Conservation (phyloP, 2,113 vertebrate genomes). For the Thymallus thymallus region DNA sequence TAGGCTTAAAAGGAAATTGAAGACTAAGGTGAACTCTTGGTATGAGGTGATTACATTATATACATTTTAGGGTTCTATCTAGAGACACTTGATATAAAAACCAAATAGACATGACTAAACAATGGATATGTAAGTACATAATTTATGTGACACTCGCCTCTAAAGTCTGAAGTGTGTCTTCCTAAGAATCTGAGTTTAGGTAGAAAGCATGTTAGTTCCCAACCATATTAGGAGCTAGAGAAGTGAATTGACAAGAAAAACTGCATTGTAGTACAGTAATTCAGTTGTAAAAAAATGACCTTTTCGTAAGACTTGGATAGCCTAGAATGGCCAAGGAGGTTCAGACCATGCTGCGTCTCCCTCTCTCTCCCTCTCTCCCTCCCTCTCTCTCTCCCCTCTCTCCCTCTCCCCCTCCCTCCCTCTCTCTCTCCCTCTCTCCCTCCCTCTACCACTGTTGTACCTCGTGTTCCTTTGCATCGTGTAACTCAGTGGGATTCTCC, state of each 20-base stretch:
- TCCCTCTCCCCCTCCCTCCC: not conserved
- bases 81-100: not conserved
- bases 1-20: not conserved
- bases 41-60: not conserved
- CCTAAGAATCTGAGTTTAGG: not conserved
- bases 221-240: not conserved
- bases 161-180: not conserved
- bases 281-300: not conserved
- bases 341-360: not conserved
- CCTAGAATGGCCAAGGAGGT: not conserved
- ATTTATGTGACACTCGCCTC: not conserved
- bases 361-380: too few relatives aligned
- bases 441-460: not conserved
- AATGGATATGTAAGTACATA: not conserved
- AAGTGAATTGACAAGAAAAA: too few relatives aligned
- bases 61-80: not conserved
- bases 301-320: not conserved
- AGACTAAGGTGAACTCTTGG: not conserved
- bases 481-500: slow-evolving; percentile 1
- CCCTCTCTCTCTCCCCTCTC: too few relatives aligned
- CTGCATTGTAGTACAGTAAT: too few relatives aligned
- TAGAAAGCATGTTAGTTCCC: not conserved
- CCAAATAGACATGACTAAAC: not conserved
- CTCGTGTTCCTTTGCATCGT: slow-evolving; percentile 9
- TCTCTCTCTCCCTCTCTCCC: too few relatives aligned